These are phyloP conservation scores for Drosophila persimilis DNA, from an alignment of 1,140 invertebrate species.

Conservation along the genomic window DNA sequence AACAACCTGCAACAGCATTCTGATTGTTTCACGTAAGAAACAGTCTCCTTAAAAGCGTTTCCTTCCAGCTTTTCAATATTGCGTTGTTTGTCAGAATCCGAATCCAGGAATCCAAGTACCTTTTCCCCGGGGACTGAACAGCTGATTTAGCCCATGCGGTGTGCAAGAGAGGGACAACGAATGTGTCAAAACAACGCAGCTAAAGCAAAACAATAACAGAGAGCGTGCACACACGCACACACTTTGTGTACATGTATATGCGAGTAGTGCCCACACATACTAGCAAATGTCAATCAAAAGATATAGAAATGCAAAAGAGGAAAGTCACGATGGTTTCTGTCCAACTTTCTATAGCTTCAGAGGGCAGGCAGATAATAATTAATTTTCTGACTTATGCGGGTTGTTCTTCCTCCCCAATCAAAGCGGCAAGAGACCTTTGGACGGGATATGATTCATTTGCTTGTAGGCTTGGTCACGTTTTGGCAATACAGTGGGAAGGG, in stretches of 20 bases:
- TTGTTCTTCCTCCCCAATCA: too few relatives aligned
- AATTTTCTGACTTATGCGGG: background rate
- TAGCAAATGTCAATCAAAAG: slow-evolving; percentile 11
- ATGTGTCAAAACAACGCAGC: slow-evolving; percentile 33
- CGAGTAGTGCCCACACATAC: background rate
- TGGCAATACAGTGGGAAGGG: too few relatives aligned
- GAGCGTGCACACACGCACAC: slow-evolving; percentile 35
- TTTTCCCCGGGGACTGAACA: slow-evolving; percentile 40
- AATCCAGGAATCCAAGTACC: background rate
- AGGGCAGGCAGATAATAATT: background rate
- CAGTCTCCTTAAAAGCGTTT: slow-evolving; percentile 1
- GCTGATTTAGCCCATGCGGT: slow-evolving; percentile 44
- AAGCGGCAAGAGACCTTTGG: too few relatives aligned
- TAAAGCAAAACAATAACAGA: slow-evolving; percentile 78
- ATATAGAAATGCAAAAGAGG: slow-evolving; percentile 34
- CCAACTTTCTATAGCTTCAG: slow-evolving; percentile 18
- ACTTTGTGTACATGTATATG: too few relatives aligned
- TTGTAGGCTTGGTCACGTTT: too few relatives aligned
- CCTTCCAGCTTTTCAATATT: slow-evolving; percentile 1
- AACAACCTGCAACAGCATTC: slow-evolving; percentile 24
- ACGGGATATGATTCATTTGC: too few relatives aligned
- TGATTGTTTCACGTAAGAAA: slow-evolving; percentile 33
- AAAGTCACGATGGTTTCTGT: slow-evolving; percentile 30
- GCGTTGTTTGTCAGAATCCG: slow-evolving; percentile 4
- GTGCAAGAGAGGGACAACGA: slow-evolving; percentile 30